Percentiles rank a stretch among this genome's conserved stretches.
These are phyloP conservation scores for Drosophila carrolli DNA, from an alignment of 1,140 invertebrate genomes.

Conservation along the genomic window DNA sequence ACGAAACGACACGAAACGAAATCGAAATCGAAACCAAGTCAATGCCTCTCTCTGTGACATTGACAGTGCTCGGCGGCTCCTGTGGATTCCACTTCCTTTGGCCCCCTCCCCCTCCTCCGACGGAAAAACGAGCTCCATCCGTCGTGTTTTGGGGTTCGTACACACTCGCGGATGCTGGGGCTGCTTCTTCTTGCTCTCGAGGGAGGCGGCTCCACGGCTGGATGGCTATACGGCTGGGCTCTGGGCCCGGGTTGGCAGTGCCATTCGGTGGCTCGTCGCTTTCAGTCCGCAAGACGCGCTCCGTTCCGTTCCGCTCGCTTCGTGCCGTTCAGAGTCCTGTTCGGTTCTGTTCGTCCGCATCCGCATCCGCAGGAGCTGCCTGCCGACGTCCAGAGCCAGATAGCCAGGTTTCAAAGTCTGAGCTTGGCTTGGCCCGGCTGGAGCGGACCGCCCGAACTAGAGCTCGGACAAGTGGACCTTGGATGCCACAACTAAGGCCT, in stretches of 20 bases:
- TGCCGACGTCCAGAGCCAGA: neutral
- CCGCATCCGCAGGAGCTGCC: conserved; percentile 9
- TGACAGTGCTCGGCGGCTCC: conserved; percentile 48
- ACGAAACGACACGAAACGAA: conserved; percentile 16
- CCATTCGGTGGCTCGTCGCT: conserved; percentile 77
- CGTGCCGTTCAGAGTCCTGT: conserved; percentile 19
- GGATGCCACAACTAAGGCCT: neutral
- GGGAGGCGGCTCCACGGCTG: conserved; percentile 2
- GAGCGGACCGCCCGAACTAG: neutral
- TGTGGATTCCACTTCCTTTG: neutral
- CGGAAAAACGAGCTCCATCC: neutral
- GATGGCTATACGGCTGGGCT: conserved; percentile 5
- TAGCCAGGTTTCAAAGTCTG: neutral
- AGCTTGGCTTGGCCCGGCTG: conserved; percentile 5
- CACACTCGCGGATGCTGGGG: conserved; percentile 12
- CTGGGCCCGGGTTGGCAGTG: conserved; percentile 61
- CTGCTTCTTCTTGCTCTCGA: conserved; percentile 12
- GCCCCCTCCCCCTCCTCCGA: neutral
- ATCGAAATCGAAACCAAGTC: conserved; percentile 41
- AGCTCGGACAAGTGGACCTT: neutral
- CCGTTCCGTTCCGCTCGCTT: conserved; percentile 37
- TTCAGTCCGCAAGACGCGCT: conserved; percentile 69
- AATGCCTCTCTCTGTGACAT: conserved; percentile 45
- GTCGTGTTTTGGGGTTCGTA: conserved; percentile 1
- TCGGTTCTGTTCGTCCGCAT: conserved; percentile 6